Conservation (phyloP, 2,888 invertebrate genomes). For the Meliscaeva auricollis region DNA sequence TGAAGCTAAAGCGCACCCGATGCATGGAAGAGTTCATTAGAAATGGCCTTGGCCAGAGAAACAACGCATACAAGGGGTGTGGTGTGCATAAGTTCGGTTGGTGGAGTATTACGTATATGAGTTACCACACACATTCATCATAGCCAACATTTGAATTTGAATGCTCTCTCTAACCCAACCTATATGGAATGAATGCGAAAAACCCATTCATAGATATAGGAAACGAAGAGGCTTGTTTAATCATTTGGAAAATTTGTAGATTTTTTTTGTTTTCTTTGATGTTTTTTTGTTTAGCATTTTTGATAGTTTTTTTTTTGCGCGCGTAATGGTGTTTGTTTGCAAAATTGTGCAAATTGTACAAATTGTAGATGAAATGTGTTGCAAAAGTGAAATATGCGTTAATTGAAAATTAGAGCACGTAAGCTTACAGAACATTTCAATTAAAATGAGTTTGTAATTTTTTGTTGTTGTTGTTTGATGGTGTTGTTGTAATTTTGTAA, state of each 20-base stretch:
- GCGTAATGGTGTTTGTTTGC: not conserved
- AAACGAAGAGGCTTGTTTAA: constrained; percentile 12
- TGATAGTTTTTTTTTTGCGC: not conserved
- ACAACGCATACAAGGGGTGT: not conserved
- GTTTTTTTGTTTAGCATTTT: not conserved
- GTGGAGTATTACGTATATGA: no score
- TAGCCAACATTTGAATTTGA: constrained; percentile 25
- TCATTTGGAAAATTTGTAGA: constrained; percentile 39
- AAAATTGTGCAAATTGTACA: not conserved
- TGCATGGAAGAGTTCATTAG: constrained; percentile 42
- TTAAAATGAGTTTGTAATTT: constrained; percentile 7
- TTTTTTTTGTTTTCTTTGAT: not conserved
- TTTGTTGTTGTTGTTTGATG: not conserved
- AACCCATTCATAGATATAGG: not conserved
- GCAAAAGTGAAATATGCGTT: constrained; percentile 25
- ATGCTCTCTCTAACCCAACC: not conserved
- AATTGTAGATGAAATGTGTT: constrained; percentile 14
- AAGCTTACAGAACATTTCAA: constrained; percentile 14
- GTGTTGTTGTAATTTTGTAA: not conserved
- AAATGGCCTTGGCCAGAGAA: constrained; percentile 20
- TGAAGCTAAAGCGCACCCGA: not conserved
- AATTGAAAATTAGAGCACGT: not conserved
- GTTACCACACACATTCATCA: not conserved
- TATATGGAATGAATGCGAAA: not conserved
- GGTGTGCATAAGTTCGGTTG: not conserved